Percentiles rank a stretch among this genome's conserved stretches.
Conservation (phyloP, 1,140 invertebrate species). For the Drosophila nannoptera region DNA sequence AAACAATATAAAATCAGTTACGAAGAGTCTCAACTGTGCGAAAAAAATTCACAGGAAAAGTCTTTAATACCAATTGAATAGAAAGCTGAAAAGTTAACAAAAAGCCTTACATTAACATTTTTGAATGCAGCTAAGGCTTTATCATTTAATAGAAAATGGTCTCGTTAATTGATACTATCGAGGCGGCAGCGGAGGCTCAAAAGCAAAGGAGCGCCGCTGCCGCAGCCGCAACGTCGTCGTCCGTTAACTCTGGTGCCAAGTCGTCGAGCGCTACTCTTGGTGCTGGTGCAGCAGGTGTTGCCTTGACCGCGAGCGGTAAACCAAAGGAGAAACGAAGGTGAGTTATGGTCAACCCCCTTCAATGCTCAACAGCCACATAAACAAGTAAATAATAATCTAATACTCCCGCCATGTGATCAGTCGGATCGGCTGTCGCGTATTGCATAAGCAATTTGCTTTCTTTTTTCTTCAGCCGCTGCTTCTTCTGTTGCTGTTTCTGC, state of each 20-base stretch:
- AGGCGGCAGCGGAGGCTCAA: conserved; percentile 61
- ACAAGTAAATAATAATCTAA: conserved; percentile 15
- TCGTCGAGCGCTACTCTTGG: conserved; percentile 12
- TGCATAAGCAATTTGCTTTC: conserved; percentile 71
- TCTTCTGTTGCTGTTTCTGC: conserved; percentile 26
- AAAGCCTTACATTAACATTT: conserved; percentile 26
- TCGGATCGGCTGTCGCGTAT: conserved; percentile 41
- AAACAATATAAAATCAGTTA: conserved; percentile 27
- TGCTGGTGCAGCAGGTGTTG: conserved; percentile 23
- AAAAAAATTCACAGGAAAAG: conserved; percentile 27
- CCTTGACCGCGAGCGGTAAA: conserved; percentile 69
- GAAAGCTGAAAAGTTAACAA: conserved; percentile 10
- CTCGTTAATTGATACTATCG: conserved; percentile 71
- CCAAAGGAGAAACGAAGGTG: conserved; percentile 77
- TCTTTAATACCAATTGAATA: background rate
- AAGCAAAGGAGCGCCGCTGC: conserved; percentile 53
- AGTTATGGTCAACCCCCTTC: conserved; percentile 28
- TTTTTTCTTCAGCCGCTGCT: conserved; percentile 46
- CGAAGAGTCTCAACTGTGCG: conserved; percentile 58
- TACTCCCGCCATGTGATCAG: conserved; percentile 34
- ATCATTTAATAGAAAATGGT: conserved; percentile 70
- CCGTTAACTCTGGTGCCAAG: conserved; percentile 19
- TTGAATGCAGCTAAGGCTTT: conserved; percentile 65
- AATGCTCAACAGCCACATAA: background rate
- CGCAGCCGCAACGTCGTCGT: conserved; percentile 15